Evolutionary conservation across 2,113 vertebrate species (phyloP).

Genomic region (Micronycteris hirsuta): DNA sequence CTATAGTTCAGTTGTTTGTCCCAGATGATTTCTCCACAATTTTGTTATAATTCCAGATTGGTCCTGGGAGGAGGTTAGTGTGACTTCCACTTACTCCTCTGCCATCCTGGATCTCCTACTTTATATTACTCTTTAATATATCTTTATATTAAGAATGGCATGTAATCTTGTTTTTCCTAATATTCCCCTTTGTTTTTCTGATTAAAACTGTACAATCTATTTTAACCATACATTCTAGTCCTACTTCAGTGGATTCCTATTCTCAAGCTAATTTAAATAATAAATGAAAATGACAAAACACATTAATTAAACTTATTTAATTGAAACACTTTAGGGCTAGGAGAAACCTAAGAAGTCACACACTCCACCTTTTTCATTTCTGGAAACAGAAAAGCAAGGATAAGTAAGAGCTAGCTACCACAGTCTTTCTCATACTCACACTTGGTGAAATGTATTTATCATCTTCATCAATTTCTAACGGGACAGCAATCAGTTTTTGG

Average conservation of each 20-base stretch:
- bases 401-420: background rate
- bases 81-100: no score
- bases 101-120: no score
- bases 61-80: no score
- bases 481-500: slow-evolving; percentile 93
- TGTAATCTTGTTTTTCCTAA: background rate
- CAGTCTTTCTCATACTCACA: slow-evolving; percentile 81
- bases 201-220: background rate
- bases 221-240: slow-evolving; percentile 5
- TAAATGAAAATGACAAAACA: background rate
- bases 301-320: background rate
- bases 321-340: background rate
- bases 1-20: no score
- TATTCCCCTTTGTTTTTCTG: background rate
- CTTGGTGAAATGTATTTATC: slow-evolving; percentile 92
- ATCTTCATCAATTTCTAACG: slow-evolving; percentile 91
- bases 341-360: background rate
- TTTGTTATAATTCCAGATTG: no score
- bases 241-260: background rate
- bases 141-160: background rate
- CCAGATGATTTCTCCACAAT: no score
- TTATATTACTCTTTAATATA: background rate
- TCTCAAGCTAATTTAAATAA: background rate
- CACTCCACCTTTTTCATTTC: background rate
- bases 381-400: background rate